These are phyloP conservation scores for Lasioglossum figueresi DNA, from an alignment of 2,888 invertebrate species.

Conservation along the genomic window DNA sequence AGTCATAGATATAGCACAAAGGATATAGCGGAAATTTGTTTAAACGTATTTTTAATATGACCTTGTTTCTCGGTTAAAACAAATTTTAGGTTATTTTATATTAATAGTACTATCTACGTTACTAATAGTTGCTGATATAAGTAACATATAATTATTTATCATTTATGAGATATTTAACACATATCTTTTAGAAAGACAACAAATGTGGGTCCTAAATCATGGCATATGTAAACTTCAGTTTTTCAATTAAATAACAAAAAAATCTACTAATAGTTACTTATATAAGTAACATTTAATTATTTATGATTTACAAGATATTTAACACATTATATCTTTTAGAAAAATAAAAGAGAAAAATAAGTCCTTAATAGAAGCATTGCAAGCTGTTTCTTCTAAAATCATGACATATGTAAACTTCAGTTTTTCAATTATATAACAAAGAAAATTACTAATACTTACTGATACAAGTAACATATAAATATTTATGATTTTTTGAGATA, in stretches of 20 bases:
- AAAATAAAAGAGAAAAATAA: too few relatives aligned
- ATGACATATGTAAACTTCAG: background rate
- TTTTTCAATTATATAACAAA: background rate
- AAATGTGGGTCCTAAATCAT: background rate
- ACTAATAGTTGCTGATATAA: background rate
- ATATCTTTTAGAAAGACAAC: background rate
- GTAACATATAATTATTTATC: background rate
- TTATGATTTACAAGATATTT: too few relatives aligned
- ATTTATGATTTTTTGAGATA: too few relatives aligned
- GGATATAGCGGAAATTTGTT: background rate
- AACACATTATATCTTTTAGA: too few relatives aligned
- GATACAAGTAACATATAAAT: too few relatives aligned
- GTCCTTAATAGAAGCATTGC: background rate
- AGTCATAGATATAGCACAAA: constrained; percentile 2
- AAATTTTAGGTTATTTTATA: background rate
- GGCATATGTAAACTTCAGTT: background rate
- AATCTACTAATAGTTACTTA: too few relatives aligned
- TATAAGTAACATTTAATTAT: too few relatives aligned
- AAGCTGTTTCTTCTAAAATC: background rate
- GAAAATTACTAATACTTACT: too few relatives aligned
- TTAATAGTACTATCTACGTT: background rate
- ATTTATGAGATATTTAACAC: background rate
- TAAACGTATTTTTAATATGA: constrained; percentile 5
- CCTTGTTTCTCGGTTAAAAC: background rate
- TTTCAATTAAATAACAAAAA: background rate